Conservation (phyloP, 2,113 vertebrate genomes). For the Gadus chalcogrammus region DNA sequence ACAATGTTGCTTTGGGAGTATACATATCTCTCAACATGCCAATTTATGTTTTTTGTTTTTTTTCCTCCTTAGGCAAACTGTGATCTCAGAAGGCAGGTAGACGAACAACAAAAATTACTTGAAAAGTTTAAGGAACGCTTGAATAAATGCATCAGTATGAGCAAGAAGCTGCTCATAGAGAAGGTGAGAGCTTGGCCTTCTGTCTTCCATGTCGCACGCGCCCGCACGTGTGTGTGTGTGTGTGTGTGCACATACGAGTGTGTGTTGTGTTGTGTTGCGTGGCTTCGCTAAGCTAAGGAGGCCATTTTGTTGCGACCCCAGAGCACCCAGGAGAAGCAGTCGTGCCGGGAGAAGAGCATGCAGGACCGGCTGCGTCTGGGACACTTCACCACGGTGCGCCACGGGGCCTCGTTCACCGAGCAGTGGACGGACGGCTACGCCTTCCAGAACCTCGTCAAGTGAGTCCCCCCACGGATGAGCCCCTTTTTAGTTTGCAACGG, state of each 20-base stretch:
- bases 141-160: constrained; percentile 99
- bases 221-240: background rate
- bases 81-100: constrained; percentile 99
- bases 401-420: constrained; percentile 98
- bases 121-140: constrained; percentile 99
- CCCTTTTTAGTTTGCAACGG: background rate
- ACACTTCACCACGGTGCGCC: constrained; percentile 98
- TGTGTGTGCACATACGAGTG: background rate
- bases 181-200: constrained; percentile 74
- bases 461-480: constrained; percentile 39
- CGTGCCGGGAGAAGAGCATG: constrained; percentile 99
- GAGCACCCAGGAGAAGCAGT: constrained; percentile 98
- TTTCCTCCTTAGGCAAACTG: constrained; percentile 86
- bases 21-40: background rate
- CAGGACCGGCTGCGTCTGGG: constrained; percentile 96
- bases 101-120: constrained; percentile 99
- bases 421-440: constrained; percentile 99
- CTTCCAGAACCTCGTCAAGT: constrained; percentile 99
- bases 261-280: background rate
- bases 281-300: background rate
- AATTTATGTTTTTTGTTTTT: constrained; percentile 1
- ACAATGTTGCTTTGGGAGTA: background rate
- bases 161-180: constrained; percentile 99
- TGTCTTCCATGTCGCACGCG: background rate
- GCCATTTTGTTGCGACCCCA: constrained; percentile 50